Evolutionary conservation across 1,140 invertebrate genomes (phyloP).

Genomic region (Odontomachus brunneus): DNA sequence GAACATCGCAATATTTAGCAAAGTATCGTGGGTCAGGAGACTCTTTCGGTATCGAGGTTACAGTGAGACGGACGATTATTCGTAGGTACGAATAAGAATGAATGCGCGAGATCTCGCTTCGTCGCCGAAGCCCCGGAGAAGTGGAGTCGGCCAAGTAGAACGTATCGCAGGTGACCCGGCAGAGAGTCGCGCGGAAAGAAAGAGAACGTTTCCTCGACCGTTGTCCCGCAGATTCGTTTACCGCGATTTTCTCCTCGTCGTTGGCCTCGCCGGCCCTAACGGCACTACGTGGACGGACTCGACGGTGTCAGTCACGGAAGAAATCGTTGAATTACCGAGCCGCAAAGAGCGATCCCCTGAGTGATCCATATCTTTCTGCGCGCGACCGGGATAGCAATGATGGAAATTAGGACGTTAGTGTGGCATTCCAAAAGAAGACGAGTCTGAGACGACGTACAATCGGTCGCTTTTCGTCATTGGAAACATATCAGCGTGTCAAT

Average conservation of each 20-base stretch:
- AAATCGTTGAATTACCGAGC: neutral
- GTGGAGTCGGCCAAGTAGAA: slow-evolving; percentile 9
- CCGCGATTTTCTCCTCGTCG: neutral
- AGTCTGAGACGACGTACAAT: neutral
- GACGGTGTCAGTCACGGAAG: neutral
- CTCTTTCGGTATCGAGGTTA: slow-evolving; percentile 55
- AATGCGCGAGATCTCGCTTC: neutral
- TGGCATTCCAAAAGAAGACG: neutral
- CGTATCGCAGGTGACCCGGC: neutral
- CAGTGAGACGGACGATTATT: slow-evolving; percentile 40
- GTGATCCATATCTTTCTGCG: neutral
- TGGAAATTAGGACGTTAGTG: neutral
- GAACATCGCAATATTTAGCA: slow-evolving; percentile 1
- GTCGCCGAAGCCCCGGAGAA: no score
- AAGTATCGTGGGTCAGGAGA: slow-evolving; percentile 48
- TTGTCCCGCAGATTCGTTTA: slow-evolving; percentile 15
- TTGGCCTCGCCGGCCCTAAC: no score
- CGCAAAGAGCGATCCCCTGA: neutral
- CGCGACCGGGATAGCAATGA: neutral
- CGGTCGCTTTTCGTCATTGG: no score
- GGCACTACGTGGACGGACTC: neutral
- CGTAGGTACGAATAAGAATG: slow-evolving; percentile 15
- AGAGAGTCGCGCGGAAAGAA: neutral
- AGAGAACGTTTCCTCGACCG: neutral
- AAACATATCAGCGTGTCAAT: no score